Evolutionary conservation across 2,888 invertebrate species (phyloP).

Genomic region (Cerastis leucographa): DNA sequence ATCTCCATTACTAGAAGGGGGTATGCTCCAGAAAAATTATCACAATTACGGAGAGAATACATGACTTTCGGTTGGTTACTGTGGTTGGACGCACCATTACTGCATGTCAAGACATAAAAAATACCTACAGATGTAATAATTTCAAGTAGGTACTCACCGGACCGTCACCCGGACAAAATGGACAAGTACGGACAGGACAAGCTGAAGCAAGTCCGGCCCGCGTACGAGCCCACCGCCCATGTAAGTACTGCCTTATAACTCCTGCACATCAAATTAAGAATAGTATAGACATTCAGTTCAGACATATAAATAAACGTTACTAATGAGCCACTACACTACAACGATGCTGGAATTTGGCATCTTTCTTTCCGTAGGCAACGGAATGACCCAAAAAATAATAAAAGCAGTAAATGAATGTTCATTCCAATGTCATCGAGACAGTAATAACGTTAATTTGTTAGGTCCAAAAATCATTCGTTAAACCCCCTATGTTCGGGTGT

Average conservation of each 20-base stretch:
- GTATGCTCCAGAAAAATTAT: too few species aligned
- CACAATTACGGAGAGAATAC: too few species aligned
- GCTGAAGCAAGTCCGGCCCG: conserved; percentile 77
- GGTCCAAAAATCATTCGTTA: background rate
- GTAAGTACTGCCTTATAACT: conserved; percentile 70
- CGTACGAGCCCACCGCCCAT: conserved; percentile 77
- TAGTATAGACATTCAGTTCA: background rate
- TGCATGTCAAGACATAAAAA: too few species aligned
- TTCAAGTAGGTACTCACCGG: conserved; percentile 75
- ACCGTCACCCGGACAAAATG: conserved; percentile 62
- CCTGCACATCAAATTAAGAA: background rate
- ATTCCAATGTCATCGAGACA: background rate
- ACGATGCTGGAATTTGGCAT: background rate
- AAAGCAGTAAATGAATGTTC: background rate
- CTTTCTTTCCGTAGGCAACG: background rate
- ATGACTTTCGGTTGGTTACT: too few species aligned
- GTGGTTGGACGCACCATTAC: too few species aligned
- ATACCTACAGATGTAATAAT: conserved; percentile 4
- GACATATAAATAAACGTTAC: background rate
- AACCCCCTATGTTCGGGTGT: background rate
- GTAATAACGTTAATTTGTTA: background rate
- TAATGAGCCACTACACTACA: background rate
- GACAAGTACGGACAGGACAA: conserved; percentile 65
- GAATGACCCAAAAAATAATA: background rate
- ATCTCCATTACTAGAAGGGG: too few species aligned